Base-by-base conservation (phyloP, 2,113 vertebrate genomes). In the Oncorhynchus keta region DNA sequence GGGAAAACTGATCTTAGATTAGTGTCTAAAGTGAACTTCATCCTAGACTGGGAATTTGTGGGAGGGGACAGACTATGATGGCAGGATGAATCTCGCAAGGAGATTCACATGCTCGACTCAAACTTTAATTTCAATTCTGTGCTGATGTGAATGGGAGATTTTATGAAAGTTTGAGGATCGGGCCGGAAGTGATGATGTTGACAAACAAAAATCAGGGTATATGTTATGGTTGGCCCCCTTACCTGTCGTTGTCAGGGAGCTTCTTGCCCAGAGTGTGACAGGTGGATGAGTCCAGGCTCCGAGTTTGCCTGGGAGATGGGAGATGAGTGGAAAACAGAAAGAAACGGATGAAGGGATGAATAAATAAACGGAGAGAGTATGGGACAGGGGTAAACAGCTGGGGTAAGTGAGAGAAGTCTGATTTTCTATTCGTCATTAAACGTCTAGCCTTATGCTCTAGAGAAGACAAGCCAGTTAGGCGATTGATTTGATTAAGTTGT, bases 211-310 rank as follows among this genome's bases (percentile, higher is more conserved):
- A 2, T 48, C 35, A 12, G 32, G n/a, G 68, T 45, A 48, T 24
- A n/a, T 32, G 68, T 26, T 77, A 85, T 86, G 80, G 80, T 81
- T 82, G 82, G 61, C 70, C 49, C 68, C 68, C 96, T 95, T 97
- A 99, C 97, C 97, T 97, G 96, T 94, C 90, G 79, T 93, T 90
- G 91, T 95, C 96, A 93, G 88, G 86, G 90, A 90, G 91, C 94
- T 95, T 97, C 92, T 94, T 95, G 94, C 93, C 88, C 90, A 92
- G 92, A 93, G 94, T 95, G 89, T 95, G 96, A 95, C 91, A 95
- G 91, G 94, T 96, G 92, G 95, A 92, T 90, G 93, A 95, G 92
- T 97, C 96, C 94, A 95, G 91, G 89, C 95, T 96, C 94, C 95
- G 94, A 92, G 95, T 93, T 87, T 96, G 95, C 95, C 97, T 99